Base-by-base conservation (phyloP, 2,113 vertebrate genomes). In the Sialia sialis region DNA sequence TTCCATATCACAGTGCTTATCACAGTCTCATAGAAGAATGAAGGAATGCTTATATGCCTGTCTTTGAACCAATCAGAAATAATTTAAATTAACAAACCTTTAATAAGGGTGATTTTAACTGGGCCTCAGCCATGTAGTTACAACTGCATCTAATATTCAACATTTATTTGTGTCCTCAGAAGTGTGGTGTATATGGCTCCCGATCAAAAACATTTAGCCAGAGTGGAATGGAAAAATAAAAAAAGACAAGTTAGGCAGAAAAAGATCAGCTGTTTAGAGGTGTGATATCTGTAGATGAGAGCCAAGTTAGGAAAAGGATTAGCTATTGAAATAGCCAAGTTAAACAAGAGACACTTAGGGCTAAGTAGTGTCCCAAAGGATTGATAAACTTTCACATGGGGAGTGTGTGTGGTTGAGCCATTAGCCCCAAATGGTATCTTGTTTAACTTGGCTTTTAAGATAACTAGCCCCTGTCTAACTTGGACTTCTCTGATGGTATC, bases 361-460 rank as follows among this genome's bases (percentile, higher is more conserved):
- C 90, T 96, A 96, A 97, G 92, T 94, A 94, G 90, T 12, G 72
- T 96, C 96, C 95, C 94, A 88, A 80, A 96, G 90, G 95, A 90
- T 46, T 97, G 96, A 97, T 97, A 96, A 96, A 95, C 91, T 95
- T 97, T 97, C 85, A 95, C 93, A 63, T 93, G 72, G 82, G 85
- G 90, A 95, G 79, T 67, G 75, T 90, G 52, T 90, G 91, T 2
- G 55, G 75, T 90, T 91, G 63, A 95, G 78, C 95, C 91, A 83
- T 96, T 95, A 96, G 67, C 70, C 93, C 90, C 93, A 83, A 89
- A 94, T 95, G 29, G 60, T 92, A 87, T 96, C 89, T 95, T 97
- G 91, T 97, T 97, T 97, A 95, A 95, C 91, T 97, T 97, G 96
- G 93, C 94, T 90, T 97, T 94, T 84, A 80, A 95, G 84, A 90